These are phyloP conservation scores for Oreochromis spilurus DNA, from an alignment of 2,113 vertebrate genomes.

Conservation along the genomic window DNA sequence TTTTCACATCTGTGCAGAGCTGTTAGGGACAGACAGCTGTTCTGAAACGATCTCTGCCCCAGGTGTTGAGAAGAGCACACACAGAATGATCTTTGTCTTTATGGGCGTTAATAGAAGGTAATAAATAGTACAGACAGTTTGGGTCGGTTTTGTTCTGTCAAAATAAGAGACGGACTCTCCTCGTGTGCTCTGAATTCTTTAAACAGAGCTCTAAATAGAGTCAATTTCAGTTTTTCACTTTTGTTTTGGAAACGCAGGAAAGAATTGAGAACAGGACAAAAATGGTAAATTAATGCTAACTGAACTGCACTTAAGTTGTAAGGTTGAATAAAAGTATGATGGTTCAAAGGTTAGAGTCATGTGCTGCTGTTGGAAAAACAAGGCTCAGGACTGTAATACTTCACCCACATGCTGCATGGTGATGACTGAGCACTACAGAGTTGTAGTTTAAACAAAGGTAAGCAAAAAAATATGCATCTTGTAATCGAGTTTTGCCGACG, in stretches of 20 bases:
- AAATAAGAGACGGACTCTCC: not conserved
- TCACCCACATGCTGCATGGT: not conserved
- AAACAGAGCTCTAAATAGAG: not conserved
- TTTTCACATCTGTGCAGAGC: not conserved
- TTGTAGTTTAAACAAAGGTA: not conserved
- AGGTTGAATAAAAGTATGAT: not conserved
- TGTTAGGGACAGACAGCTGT: not conserved
- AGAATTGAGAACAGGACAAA: not conserved
- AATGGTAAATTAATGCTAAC: not conserved
- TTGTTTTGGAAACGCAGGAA: not conserved
- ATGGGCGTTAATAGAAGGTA: not conserved
- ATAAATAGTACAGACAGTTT: not conserved
- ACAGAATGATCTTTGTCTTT: not conserved
- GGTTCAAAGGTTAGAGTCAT: not conserved
- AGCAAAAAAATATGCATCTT: not conserved
- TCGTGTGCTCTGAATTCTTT: not conserved
- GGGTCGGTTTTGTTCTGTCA: not conserved
- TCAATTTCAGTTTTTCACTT: not conserved
- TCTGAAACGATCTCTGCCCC: not conserved
- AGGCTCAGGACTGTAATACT: not conserved
- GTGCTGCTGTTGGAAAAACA: not conserved
- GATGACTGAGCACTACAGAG: not conserved
- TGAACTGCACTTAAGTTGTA: not conserved
- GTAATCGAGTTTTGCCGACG: accelerated
- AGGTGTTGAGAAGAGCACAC: not conserved